Conservation (phyloP, 2,113 vertebrate genomes). For the Sturnira hondurensis region DNA sequence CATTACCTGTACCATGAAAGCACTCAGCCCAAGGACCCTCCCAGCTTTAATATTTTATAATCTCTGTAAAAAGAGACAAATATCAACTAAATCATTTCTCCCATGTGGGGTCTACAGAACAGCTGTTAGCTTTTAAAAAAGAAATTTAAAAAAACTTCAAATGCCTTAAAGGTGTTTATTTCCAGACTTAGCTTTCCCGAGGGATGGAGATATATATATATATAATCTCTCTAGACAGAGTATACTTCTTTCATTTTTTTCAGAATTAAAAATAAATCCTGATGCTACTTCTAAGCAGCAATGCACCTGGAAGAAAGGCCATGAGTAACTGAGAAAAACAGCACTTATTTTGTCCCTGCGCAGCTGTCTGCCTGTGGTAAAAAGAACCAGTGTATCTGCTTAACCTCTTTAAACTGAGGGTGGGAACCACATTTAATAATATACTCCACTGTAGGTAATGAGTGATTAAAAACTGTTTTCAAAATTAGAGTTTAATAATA, state of each 20-base stretch:
- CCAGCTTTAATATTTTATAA: neutral
- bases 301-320: neutral
- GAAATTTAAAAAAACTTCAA: neutral
- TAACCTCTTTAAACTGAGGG: neutral
- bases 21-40: neutral
- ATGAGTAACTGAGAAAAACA: neutral
- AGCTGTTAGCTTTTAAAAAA: neutral
- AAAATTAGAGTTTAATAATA: neutral
- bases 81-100: neutral
- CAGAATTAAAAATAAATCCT: slow-evolving; percentile 50
- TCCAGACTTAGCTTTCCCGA: slow-evolving; percentile 6
- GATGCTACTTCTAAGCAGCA: neutral
- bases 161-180: neutral
- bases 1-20: neutral
- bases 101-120: neutral
- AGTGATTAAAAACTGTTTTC: neutral
- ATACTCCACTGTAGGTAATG: neutral
- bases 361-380: neutral
- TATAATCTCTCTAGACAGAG: neutral
- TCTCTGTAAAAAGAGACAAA: neutral
- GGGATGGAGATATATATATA: neutral
- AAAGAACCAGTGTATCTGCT: neutral
- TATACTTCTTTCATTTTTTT: slow-evolving; percentile 7
- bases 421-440: neutral
- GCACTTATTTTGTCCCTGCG: neutral